Conservation (phyloP, 2,888 invertebrate genomes). For the Meloe dianella region DNA sequence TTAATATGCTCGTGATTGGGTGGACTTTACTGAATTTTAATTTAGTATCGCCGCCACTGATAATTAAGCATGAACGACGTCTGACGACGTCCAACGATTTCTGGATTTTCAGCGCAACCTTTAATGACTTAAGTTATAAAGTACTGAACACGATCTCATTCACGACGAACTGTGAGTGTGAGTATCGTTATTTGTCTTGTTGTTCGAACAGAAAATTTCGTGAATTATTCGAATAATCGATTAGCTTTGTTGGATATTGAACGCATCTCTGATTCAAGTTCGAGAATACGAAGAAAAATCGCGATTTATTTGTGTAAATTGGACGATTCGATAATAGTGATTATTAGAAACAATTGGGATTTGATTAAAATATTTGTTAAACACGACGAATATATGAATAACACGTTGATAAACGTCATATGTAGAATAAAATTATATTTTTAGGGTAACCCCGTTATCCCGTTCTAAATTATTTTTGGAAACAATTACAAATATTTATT, state of each 20-base stretch:
- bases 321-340: not conserved
- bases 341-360: slow-evolving; percentile 9
- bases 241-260: not conserved
- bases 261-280: not conserved
- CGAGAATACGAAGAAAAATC: not conserved
- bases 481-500: slow-evolving; percentile 46
- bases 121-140: slow-evolving; percentile 41
- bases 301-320: slow-evolving; percentile 2
- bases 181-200: not conserved
- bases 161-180: slow-evolving; percentile 26
- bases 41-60: slow-evolving; percentile 23
- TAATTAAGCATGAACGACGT: slow-evolving; percentile 35
- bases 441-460: slow-evolving; percentile 40
- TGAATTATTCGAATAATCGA: not conserved
- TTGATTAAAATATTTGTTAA: slow-evolving; percentile 17
- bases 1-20: not conserved
- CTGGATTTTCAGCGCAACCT: slow-evolving; percentile 42
- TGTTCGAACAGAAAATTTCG: slow-evolving; percentile 9
- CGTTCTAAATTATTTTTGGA: slow-evolving; percentile 38
- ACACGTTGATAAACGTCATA: slow-evolving; percentile 20
- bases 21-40: not conserved
- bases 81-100: slow-evolving; percentile 44
- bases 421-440: slow-evolving; percentile 40
- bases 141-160: slow-evolving; percentile 36
- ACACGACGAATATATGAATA: slow-evolving; percentile 21